Evolutionary conservation across 2,113 vertebrate genomes (phyloP).

Genomic region (Nothocercus julius): DNA sequence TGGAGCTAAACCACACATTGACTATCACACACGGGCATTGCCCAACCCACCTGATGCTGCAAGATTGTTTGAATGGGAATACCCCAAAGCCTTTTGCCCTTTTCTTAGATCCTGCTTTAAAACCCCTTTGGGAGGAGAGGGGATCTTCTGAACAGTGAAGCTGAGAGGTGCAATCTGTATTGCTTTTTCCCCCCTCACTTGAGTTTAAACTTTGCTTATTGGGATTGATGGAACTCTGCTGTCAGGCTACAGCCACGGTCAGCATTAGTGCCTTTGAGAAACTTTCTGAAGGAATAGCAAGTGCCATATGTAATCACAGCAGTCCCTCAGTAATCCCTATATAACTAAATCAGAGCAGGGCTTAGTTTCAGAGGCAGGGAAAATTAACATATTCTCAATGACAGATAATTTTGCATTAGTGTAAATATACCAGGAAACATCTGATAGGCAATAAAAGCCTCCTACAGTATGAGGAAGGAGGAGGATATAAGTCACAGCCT

Average conservation of each 20-base stretch:
- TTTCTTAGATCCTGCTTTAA: constrained; percentile 26
- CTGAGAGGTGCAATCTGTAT: background rate
- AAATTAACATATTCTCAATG: background rate
- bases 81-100: background rate
- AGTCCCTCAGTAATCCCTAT: background rate
- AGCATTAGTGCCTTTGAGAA: constrained; percentile 30
- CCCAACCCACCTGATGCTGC: background rate
- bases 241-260: background rate
- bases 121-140: background rate
- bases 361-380: background rate
- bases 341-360: constrained; percentile 13
- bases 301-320: constrained; percentile 22
- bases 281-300: background rate
- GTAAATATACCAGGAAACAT: background rate
- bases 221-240: constrained; percentile 10
- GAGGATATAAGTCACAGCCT: background rate
- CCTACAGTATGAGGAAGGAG: background rate
- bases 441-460: background rate
- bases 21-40: rapidly evolving
- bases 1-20: background rate
- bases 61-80: background rate
- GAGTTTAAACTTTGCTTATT: constrained; percentile 41
- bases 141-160: constrained; percentile 3
- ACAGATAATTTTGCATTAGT: background rate
- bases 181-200: background rate